phyloP scores from a whole-genome alignment of 2,113 vertebrate species.

The Mionectes macconnelli region DNA sequence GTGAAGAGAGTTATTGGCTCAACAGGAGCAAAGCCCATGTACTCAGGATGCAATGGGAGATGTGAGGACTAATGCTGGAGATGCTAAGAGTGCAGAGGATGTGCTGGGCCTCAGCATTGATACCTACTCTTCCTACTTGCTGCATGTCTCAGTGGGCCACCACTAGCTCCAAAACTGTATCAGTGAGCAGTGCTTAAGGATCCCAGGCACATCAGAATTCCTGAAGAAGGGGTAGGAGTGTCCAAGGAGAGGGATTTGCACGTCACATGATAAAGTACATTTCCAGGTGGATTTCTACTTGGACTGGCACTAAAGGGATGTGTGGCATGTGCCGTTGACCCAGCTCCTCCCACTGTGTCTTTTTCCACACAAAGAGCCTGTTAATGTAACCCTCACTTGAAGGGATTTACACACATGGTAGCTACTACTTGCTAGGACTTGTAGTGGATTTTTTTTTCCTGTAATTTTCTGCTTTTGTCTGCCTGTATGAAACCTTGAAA shows the following conservation, averaged over 20 bases:
- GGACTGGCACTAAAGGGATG: background rate
- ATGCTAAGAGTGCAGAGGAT: background rate
- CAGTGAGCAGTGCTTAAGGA: background rate
- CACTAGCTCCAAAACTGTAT: background rate
- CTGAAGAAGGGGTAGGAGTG: background rate
- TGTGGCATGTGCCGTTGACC: background rate
- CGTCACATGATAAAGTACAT: rapidly evolving
- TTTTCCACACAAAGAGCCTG: background rate
- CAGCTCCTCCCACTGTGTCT: background rate
- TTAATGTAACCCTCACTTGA: background rate
- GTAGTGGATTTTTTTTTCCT: rapidly evolving
- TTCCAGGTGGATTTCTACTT: background rate
- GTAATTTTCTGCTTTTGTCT: background rate
- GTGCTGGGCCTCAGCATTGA: background rate
- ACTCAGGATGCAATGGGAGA: background rate
- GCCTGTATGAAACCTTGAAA: background rate
- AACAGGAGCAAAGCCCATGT: background rate
- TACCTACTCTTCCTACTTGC: background rate
- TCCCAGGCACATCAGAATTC: background rate
- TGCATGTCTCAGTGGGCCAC: background rate
- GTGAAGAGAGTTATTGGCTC: background rate
- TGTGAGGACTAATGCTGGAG: background rate
- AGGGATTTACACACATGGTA: background rate
- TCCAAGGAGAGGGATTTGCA: background rate
- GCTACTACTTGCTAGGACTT: background rate